Conservation (phyloP, 2,113 vertebrate genomes). For the Enhydra lutris region DNA sequence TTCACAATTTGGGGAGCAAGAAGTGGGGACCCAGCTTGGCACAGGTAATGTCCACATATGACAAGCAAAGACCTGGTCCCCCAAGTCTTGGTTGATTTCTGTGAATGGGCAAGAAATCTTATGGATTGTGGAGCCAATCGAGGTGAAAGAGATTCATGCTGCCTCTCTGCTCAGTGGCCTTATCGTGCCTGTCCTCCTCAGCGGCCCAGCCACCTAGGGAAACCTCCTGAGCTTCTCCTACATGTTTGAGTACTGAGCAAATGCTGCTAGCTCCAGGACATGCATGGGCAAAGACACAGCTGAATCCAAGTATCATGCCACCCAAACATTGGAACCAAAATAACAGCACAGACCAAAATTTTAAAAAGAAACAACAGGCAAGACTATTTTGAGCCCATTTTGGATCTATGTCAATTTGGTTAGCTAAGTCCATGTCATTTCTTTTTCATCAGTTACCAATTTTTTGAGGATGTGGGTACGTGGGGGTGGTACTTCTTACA, state of each 20-base stretch:
- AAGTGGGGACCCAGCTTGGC: background rate
- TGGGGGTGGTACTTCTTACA: background rate
- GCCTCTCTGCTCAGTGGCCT: background rate
- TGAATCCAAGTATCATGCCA: constrained; percentile 63
- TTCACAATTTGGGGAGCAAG: background rate
- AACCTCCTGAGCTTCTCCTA: background rate
- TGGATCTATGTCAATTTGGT: constrained; percentile 59
- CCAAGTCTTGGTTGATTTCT: background rate
- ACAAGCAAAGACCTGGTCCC: background rate
- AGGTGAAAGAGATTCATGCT: background rate
- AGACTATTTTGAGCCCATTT: constrained; percentile 35
- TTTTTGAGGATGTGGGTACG: background rate
- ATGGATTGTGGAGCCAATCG: background rate
- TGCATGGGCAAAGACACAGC: constrained; percentile 63
- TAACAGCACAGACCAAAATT: constrained; percentile 46
- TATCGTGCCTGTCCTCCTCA: background rate
- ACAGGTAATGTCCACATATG: background rate
- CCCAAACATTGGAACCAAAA: constrained; percentile 31
- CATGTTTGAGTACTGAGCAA: constrained; percentile 55
- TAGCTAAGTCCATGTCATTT: constrained; percentile 75
- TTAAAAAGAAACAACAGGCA: constrained; percentile 60
- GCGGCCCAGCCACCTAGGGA: background rate
- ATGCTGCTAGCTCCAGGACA: constrained; percentile 61
- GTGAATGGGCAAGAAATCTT: background rate
- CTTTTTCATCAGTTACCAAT: background rate